Base-by-base conservation (phyloP, 2,113 vertebrate species). In the Dasyornis broadbenti region DNA sequence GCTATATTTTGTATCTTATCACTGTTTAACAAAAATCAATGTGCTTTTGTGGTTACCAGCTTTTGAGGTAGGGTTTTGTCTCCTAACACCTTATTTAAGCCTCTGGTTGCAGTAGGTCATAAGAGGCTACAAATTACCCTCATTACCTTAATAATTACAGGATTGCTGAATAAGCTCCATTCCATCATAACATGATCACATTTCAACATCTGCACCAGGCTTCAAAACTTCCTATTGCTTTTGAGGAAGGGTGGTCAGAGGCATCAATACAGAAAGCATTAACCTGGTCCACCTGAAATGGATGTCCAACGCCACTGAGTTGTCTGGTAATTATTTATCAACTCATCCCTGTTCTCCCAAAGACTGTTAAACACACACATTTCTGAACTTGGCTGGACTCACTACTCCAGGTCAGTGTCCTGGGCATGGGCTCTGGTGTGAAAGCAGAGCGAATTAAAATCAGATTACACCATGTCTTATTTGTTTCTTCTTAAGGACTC, bases 51-150 rank as follows among this genome's bases (percentile, higher is more conserved):
- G 16, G 82, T 87, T 89, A 60, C 24, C 54, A 63, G 40, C 42
- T 90, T 54, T 77, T 91, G n/a, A 89, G 40, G 27, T 9, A 47
- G 50, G 35, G 21, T 78, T 91, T 94, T 93, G 31, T 88, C 96
- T 94, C 78, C 56, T 21, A 94, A 49, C 44, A 92, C 45, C 22
- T 66, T 84, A 49, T 92, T 94, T 95, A 91, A 78, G 59, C 77
- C 95, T 92, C 63, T 78, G 66, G 56, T 87, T 82, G 70, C 90
- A 70, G 65, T 22, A 90, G 90, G 82, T 90, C 28, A 11, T 39
- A 85, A 92, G 61, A 70, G 64, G 71, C 77, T 89, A 89, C 95
- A 96, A 97, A 95, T 97, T 94, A 89, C 50, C 63, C 75, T 95
- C 90, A 84, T 96, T 95, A 86, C 69, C 68, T 86, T 85, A 90